These are phyloP conservation scores for Eumeta japonica DNA, from an alignment of 1,140 invertebrate species.

Conservation along the genomic window DNA sequence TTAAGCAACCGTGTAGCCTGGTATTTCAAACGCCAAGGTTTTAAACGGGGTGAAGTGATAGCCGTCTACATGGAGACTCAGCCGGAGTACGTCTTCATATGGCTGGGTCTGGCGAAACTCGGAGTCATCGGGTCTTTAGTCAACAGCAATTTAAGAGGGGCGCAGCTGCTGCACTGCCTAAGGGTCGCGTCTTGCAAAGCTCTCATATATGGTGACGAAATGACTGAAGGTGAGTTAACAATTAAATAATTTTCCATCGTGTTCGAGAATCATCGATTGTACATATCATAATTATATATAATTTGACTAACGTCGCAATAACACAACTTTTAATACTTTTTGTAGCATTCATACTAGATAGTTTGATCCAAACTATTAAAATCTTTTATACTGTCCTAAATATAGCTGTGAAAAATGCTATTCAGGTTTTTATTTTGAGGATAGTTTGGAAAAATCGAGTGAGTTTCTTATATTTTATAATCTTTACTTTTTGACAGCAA, in stretches of 20 bases:
- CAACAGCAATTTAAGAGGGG: conserved; percentile 79
- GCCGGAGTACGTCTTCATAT: conserved; percentile 81
- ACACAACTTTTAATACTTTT: no score
- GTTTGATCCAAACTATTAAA: no score
- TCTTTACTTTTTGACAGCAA: conserved; percentile 40
- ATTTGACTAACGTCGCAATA: neutral
- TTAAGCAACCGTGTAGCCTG: conserved; percentile 76
- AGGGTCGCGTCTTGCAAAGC: conserved; percentile 71
- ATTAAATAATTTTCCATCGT: no score
- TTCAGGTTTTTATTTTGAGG: no score
- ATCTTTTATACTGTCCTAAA: no score
- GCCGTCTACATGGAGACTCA: conserved; percentile 83
- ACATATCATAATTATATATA: conserved; percentile 4
- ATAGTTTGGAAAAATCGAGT: no score
- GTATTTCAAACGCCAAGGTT: conserved; percentile 67
- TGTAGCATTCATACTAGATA: no score
- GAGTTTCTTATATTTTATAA: no score
- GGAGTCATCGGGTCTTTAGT: conserved; percentile 84
- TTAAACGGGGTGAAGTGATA: conserved; percentile 74
- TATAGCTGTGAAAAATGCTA: no score
- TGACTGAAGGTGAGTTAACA: conserved; percentile 58
- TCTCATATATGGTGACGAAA: conserved; percentile 73
- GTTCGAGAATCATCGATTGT: no score
- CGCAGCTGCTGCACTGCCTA: conserved; percentile 80
- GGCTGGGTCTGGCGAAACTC: conserved; percentile 84